Evolutionary conservation across 2,888 invertebrate species (phyloP).

Genomic region (Acleris holmiana): DNA sequence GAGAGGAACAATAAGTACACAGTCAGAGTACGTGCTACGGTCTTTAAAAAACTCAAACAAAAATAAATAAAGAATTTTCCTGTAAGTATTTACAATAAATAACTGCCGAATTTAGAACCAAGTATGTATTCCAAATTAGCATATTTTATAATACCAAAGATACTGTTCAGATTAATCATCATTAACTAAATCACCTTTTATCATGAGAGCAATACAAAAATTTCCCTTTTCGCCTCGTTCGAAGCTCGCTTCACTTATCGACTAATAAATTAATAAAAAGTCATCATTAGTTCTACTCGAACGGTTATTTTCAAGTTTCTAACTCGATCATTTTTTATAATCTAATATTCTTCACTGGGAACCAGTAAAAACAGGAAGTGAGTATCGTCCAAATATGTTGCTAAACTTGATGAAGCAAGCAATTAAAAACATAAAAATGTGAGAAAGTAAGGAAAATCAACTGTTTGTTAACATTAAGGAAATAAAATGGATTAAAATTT

Average conservation of each 20-base stretch:
- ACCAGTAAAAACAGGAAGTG: constrained; percentile 45
- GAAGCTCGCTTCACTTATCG: constrained; percentile 18
- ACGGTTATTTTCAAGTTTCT: constrained; percentile 17
- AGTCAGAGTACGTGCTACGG: too few relatives aligned
- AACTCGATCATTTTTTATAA: constrained; percentile 23
- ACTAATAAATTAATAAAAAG: constrained; percentile 24
- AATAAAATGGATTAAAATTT: constrained; percentile 13
- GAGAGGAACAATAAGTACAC: too few relatives aligned
- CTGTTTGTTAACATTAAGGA: constrained; percentile 24
- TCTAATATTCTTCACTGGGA: constrained; percentile 15
- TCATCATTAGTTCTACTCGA: constrained; percentile 19
- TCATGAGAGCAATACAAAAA: constrained; percentile 10
- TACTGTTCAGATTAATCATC: constrained; percentile 15
- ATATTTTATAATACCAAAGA: constrained; percentile 1
- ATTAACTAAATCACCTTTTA: constrained; percentile 26
- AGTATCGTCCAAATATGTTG: constrained; percentile 35
- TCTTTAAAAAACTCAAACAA: background rate
- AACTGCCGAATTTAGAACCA: background rate
- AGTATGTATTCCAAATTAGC: background rate
- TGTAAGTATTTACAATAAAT: constrained; percentile 1
- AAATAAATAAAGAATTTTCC: background rate
- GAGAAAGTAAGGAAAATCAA: constrained; percentile 41
- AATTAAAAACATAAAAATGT: constrained; percentile 41
- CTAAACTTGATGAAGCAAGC: constrained; percentile 40
- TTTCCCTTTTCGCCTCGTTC: constrained; percentile 14